Base-by-base conservation (phyloP, 1,140 invertebrate genomes). In the Sitophilus oryzae region DNA sequence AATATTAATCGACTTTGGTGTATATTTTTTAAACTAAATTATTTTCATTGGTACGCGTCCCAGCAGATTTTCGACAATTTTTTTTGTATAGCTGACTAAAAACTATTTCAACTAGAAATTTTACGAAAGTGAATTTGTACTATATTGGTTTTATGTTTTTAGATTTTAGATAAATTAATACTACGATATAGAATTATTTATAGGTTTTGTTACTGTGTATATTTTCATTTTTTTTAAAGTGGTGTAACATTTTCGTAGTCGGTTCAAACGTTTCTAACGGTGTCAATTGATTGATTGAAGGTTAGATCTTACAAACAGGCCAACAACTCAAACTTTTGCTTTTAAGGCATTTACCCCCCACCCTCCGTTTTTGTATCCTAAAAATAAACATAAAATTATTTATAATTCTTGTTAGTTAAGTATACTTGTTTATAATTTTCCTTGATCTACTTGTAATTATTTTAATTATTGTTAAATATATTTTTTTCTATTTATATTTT, bases 21-120 rank as follows among this genome's bases (percentile, higher is more conserved):
- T 60, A 59, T 55, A 56, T 55, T 58, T 64, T 55, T 58, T 50
- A 57, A 57, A 52, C 58, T 61, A 64, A 62, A 57, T 62, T 64
- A 52, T 58, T 63, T 56, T 40, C 60, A 58, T 53, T 41, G 23
- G 41, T 51, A 59, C 42, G 52, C 60, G 51, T 61, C 64, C 52
- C 58, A 60, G 55, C 57, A 58, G 52, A 59, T 56, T 59, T 52
- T 48, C 45, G 22, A 41, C 20, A 43, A 49, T 52, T 59, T 20
- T 44, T 36, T 54, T 36, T 51, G 35, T 50, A 37, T 52, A 52
- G 21, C 25, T 52, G 34, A 56, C 47, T 35, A 44, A 55, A 61
- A 54, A 57, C 59, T 61, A 61, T 57, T 14, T 56, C 30, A 37
- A 43, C 4, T 52, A 52, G 46, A 44, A 45, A 23, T 37, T 53